Conservation (phyloP, 35 echinoderm and acorn worm genomes). For the Patiria miniata region DNA sequence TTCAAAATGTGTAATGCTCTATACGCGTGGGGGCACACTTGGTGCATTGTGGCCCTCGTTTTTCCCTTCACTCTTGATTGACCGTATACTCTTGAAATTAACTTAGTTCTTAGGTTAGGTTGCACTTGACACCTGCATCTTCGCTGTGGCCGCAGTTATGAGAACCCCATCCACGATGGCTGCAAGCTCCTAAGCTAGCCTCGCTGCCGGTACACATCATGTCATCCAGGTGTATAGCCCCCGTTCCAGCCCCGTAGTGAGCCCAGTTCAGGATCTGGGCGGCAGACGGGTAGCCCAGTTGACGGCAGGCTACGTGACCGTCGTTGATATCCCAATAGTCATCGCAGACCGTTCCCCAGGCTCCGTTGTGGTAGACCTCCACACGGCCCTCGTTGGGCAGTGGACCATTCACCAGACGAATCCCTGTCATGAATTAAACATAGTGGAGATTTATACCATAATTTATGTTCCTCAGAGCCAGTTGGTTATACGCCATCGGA, state of each 20-base stretch:
- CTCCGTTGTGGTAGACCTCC: slow-evolving; percentile 29
- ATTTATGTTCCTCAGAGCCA: no score
- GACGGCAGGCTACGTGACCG: slow-evolving; percentile 50
- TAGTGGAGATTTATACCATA: no score
- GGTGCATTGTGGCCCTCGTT: no score
- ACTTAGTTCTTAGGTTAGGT: neutral
- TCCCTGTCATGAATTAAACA: neutral
- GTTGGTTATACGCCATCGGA: no score
- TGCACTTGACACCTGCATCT: neutral
- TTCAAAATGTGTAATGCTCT: no score
- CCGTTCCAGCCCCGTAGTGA: slow-evolving; percentile 28
- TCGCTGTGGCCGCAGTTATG: neutral
- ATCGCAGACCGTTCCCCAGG: slow-evolving; percentile 74
- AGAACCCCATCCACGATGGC: neutral
- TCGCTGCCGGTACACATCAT: slow-evolving; percentile 29
- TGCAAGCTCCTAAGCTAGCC: neutral
- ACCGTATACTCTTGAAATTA: no score
- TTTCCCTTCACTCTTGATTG: no score
- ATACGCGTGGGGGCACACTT: no score
- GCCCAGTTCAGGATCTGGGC: neutral
- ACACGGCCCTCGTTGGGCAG: slow-evolving; percentile 30
- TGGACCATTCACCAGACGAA: slow-evolving; percentile 50
- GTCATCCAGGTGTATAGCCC: slow-evolving; percentile 9
- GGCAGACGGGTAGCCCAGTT: slow-evolving; percentile 26
- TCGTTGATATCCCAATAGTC: slow-evolving; percentile 46